Percentiles rank a stretch among this genome's conserved stretches.
Evolutionary conservation across 2,888 invertebrate species (phyloP).

Genomic region (Itoplectis maculator): DNA sequence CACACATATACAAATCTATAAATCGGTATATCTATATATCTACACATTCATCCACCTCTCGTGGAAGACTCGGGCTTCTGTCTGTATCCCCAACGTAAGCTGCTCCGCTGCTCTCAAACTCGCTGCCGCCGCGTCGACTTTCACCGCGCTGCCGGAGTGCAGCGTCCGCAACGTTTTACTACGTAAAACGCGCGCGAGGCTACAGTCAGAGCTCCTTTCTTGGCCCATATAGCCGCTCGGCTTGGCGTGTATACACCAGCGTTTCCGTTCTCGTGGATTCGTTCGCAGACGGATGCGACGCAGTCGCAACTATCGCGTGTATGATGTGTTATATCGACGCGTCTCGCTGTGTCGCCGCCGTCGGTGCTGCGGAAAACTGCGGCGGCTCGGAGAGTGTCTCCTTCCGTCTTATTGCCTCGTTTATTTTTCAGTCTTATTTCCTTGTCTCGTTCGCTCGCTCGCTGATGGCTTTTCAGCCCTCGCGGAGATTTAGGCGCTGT

Average conservation of each 20-base stretch:
- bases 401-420: constrained; percentile 5
- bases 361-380: too few species aligned
- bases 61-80: constrained; percentile 15
- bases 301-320: constrained; percentile 67
- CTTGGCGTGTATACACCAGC: constrained; percentile 74
- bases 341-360: too few species aligned
- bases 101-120: constrained; percentile 14
- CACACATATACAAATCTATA: too few species aligned
- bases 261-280: constrained; percentile 74
- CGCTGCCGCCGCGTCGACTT: constrained; percentile 40
- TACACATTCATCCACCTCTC: neutral
- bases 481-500: neutral
- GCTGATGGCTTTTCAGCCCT: too few species aligned
- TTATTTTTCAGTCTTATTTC: neutral
- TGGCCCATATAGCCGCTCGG: constrained; percentile 56
- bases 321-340: constrained; percentile 76
- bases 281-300: constrained; percentile 69
- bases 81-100: constrained; percentile 15
- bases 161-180: constrained; percentile 27
- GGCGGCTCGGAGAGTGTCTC: constrained; percentile 18
- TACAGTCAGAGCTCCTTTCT: neutral
- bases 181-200: constrained; percentile 19
- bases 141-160: constrained; percentile 49
- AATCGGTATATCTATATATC: too few species aligned
- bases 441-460: neutral